Conservation (phyloP, 2,888 invertebrate species). For the Hirtodrosophila confusa region DNA sequence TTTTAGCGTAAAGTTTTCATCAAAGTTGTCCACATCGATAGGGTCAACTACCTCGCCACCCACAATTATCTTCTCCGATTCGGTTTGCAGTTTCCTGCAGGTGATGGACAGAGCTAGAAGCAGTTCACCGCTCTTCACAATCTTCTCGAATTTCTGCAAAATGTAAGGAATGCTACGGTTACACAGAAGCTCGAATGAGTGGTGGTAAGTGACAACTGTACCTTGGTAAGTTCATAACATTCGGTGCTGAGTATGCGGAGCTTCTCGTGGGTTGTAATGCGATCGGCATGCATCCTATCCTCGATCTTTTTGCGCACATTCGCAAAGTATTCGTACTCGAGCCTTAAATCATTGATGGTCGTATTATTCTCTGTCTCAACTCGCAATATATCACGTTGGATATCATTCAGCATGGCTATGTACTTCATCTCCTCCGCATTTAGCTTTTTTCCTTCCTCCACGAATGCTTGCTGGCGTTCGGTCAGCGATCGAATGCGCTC, state of each 20-base stretch:
- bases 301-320: slow-evolving; percentile 75
- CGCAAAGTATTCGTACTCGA: slow-evolving; percentile 79
- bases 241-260: slow-evolving; percentile 73
- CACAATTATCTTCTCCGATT: slow-evolving; percentile 80
- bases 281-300: slow-evolving; percentile 60
- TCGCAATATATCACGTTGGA: slow-evolving; percentile 59
- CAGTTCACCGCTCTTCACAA: slow-evolving; percentile 75
- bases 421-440: slow-evolving; percentile 61
- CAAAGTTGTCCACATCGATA: slow-evolving; percentile 24
- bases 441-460: slow-evolving; percentile 68
- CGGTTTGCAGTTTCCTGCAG: slow-evolving; percentile 81
- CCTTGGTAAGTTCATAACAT: slow-evolving; percentile 73
- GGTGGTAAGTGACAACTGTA: slow-evolving; percentile 29
- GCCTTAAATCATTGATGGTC: slow-evolving; percentile 67
- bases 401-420: slow-evolving; percentile 37
- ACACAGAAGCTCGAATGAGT: neutral
- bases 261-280: slow-evolving; percentile 69
- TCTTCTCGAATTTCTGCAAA: slow-evolving; percentile 70
- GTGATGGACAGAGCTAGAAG: slow-evolving; percentile 74
- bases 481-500: slow-evolving; percentile 69
- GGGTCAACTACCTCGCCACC: slow-evolving; percentile 58
- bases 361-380: slow-evolving; percentile 69
- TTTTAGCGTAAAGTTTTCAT: slow-evolving; percentile 55
- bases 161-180: too few relatives aligned
- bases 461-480: slow-evolving; percentile 76